Evolutionary conservation across 2,113 vertebrate genomes (phyloP), one percentile per base, ranked within the genome.

Genomic region (Psittacula cyanocephala): DNA sequence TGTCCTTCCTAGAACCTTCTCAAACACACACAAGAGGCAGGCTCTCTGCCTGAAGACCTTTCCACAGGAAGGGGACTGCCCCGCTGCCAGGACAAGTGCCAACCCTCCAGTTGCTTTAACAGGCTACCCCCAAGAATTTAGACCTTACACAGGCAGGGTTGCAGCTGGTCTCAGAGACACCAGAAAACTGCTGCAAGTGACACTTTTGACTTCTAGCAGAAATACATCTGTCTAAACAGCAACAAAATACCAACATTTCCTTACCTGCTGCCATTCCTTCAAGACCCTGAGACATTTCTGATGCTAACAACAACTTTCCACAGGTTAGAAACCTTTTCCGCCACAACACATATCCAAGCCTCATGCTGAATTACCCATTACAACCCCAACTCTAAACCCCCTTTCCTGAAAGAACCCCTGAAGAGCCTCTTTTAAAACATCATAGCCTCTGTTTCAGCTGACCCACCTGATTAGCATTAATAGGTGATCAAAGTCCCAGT

Each of bases 311-410:
- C 43, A 59, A 10, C 14, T 49, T 69, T 82, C 24, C 4, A 19
- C n/a, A 60, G 16, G 10, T 1, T 24, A 1, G 28, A 67, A 4
- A 59, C 4, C 11, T 63, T 63, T 77, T 13, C 9, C 6, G 41
- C 10, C 7, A 72, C 24, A 15, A n/a, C 3, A 9, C 3, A 33
- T 4, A 3, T 4, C 18, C 9, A 44, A 8, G 0, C 5, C 20
- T 52, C 18, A 27, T 57, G 2, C 20, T 84, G 79, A 87, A 53
- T 6, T 25, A 10, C 1, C 18, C 37, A 59, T 0, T 1, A 0
- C 0, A 0, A 0, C 1, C 0, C 44, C 13, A 15, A 13, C 6
- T 3, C 31, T 3, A 0, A 17, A 17, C 1, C 3, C 11, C 15
- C 8, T 16, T 43, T 9, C 17, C 49, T 6, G 0, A 59, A 69